Base-by-base conservation (phyloP, 2,113 vertebrate genomes). In the Gymnocephalus cernua region DNA sequence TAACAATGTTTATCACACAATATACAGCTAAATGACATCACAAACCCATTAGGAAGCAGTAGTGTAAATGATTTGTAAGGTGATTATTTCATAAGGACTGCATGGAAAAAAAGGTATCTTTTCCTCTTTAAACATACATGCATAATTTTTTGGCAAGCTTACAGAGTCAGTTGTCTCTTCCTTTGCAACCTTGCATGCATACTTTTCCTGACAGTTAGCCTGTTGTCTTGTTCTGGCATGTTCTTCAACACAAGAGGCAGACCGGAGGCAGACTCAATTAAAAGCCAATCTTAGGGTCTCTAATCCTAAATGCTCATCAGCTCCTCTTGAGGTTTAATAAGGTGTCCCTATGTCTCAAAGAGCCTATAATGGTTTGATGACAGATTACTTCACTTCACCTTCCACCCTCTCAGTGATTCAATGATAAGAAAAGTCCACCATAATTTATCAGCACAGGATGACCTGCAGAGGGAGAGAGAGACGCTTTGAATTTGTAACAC, bases 211-310 rank as follows among this genome's bases (percentile, higher is more conserved):
- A 58, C 71, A 38, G 44, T 57, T 47, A 27, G 32, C 66, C 62
- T 83, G 74, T 71, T 69, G 48, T 90, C 88, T 73, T 94, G 93
- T 94, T 84, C 82, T 65, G 66, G 82, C 94, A 89, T 79, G 90
- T 90, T 89, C 75, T 63, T 29, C 32, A 64, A 62, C 69, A 70
- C 47, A 84, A 29, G 63, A 54, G 77, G 67, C 45, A 70, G 76
- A 83, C 41, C 6, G n/a, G 53, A 86, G 57, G 53, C 44, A 72
- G 74, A 73, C 75, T 57, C 29, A 21, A 25, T 41, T 80, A 56
- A 79, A 80, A 83, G 51, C 41, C 62, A 54, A 18, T 59, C 25
- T 70, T 48, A 53, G 35, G 25, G 56, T 68, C 67, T 65, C 23
- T 64, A 87, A 79, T 85, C 47, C 50, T n/a, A 18, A 58, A 29